Evolutionary conservation across 2,888 invertebrate species (phyloP).

Genomic region (Panopea generosa): DNA sequence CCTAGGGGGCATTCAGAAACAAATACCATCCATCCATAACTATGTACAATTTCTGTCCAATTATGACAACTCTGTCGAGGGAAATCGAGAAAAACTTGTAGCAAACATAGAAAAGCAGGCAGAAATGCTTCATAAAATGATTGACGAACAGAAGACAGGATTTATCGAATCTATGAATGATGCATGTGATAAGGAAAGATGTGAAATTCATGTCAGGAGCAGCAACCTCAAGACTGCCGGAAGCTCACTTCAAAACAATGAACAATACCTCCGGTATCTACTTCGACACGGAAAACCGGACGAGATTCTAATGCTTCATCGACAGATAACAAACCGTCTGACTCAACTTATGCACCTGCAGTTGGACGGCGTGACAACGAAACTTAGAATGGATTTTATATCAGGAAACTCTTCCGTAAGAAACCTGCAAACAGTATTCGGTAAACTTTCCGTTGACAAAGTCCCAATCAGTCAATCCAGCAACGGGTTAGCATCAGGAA

Average conservation of each 20-base stretch:
- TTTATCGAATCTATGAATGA: constrained; percentile 61
- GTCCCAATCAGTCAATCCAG: constrained; percentile 67
- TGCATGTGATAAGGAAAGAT: constrained; percentile 60
- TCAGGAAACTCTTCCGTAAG: constrained; percentile 66
- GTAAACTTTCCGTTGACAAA: constrained; percentile 65
- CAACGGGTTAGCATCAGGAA: constrained; percentile 35
- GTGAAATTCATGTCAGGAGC: constrained; percentile 58
- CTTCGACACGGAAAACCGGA: constrained; percentile 72
- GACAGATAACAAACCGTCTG: constrained; percentile 69
- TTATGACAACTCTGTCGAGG: constrained; percentile 66
- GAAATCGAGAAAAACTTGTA: constrained; percentile 54
- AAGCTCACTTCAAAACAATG: constrained; percentile 66
- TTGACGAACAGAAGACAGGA: constrained; percentile 69
- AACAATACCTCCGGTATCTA: constrained; percentile 64
- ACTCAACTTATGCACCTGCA: constrained; percentile 73
- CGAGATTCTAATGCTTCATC: constrained; percentile 73
- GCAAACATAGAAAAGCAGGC: constrained; percentile 71
- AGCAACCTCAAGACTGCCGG: constrained; percentile 64
- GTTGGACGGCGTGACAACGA: constrained; percentile 67
- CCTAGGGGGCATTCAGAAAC: constrained; percentile 67
- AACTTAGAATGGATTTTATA: constrained; percentile 69
- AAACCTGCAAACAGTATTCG: constrained; percentile 73
- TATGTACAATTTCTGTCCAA: constrained; percentile 71
- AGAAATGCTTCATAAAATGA: constrained; percentile 70
- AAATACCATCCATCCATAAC: constrained; percentile 69